Base-by-base conservation (phyloP, 2,888 invertebrate genomes). In the Baronia brevicornis region DNA sequence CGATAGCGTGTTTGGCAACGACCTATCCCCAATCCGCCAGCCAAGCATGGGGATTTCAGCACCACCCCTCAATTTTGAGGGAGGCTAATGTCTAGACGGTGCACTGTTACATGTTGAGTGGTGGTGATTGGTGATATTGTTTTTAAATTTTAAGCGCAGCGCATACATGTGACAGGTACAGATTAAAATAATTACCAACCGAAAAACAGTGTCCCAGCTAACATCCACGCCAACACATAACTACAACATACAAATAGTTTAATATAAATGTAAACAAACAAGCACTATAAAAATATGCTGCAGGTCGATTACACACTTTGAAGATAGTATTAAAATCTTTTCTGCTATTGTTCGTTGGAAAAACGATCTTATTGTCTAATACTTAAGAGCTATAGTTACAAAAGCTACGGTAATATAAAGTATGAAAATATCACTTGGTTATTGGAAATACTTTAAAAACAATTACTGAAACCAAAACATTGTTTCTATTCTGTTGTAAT, bases 341-440 rank as follows among this genome's bases (percentile, higher is more conserved):
- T 38, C 35, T 38, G 33, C 45, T 37, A 44, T 67, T 68, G 70
- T 78, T 78, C 79, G 73, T 73, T 77, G 70, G 58, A 73, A 71
- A 64, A 58, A 44, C 60, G 49, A 56, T 57, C 54, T 59, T 67
- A 73, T 52, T 36, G 43, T 12, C 38, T 64, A 65, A 25, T 44
- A 48, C 61, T 60, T 73, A 70, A 49, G 19, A 49, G 36, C 58
- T 67, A 72, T 52, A 54, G 51, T 60, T 57, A 59, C 57, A 63
- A 65, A 67, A 61, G 58, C 58, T 72, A 66, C 58, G 29, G 47
- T 51, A 48, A 36, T 50, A 45, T 59, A 64, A 55, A 53, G 50
- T 62, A 64, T 55, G 54, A 63, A 74, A 73, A 77, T 75, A 79
- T 79, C 74, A 75, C 75, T 72, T 63, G 65, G 57, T 65, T 64